Evolutionary conservation across 2,888 invertebrate genomes (phyloP), one percentile per base, ranked within the genome.

Genomic region (Nysson spinosus): DNA sequence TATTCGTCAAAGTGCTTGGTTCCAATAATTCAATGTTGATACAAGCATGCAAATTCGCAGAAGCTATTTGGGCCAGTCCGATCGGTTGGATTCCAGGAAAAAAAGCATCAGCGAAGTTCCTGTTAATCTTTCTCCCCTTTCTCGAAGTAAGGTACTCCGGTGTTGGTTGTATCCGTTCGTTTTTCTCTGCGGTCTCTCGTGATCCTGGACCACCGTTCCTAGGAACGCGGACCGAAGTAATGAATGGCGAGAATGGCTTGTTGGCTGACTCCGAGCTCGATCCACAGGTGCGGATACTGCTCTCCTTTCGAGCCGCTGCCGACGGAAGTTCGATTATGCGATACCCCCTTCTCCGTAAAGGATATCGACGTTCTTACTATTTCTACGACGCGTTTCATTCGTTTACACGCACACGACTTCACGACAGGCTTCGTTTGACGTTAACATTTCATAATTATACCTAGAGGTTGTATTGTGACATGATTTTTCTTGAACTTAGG

Each of bases 181-280:
- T 46, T 43, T 22, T 47, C 28, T 6, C 14, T 50, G 39, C 52
- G 49, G n/a, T 37, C 55, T 66, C 60, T 54, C 52, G 63, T 42
- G 57, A 73, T 74, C 61, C 54, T 47, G 42, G 55, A 39, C 44
- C 57, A 54, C 56, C 70, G 58, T 65, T 61, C 57, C 61, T 72
- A 71, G 61, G 71, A 75, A 61, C 55, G 44, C 58, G 52, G 49
- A n/a, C 64, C 56, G 20, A 52, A 57, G 43, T 73, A 73, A 73
- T 71, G 75, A 73, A 73, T 61, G 72, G 62, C 56, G 68, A 49
- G 64, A 64, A 75, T 40, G 54, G 58, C 68, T 39, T 14, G 56
- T 49, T 28, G 61, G 54, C 14, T 56, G 57, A 39, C 35, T 51
- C 42, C 35, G 46, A 54, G 52, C 52, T 40, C 60, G 60, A 70